Evolutionary conservation across 2,797 vertebrate genomes (phyloP), one percentile per base, ranked within the genome.

Genomic region (Sebastes hubbsi): DNA sequence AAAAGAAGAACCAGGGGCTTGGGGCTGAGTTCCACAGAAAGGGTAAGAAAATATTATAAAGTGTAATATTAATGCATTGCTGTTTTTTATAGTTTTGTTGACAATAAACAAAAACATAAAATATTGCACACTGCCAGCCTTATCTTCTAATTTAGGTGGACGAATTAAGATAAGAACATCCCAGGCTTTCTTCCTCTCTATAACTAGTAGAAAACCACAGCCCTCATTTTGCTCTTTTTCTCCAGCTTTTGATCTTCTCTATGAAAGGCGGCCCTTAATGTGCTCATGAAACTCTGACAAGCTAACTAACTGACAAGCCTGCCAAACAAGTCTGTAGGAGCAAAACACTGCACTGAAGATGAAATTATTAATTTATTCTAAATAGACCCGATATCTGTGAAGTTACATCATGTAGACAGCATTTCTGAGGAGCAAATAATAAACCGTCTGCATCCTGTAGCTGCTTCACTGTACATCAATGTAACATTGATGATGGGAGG

Each of bases 331-430:
- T 77, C 73, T 61, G 72, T 70, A 25, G 75, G 56, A 88, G 78
- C 80, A 88, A 88, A 92, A 83, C 76, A 70, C 76, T 67, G 69
- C 62, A 32, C 16, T 80, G 70, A 81, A 70, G 72, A 76, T 68
- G 52, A 79, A 64, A 85, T 84, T 78, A 82, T 69, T 82, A 27
- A 80, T 82, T 84, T 52, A 83, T 83, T 71, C 75, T 22, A 75
- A 76, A 77, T 68, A 79, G n/a, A 84, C 63, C 71, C 58, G 69
- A 63, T 75, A 73, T 72, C 67, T 83, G 64, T 72, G 80, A 79
- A 79, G 81, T 79, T 86, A 76, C 75, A 74, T 83, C 62, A 77
- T 76, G 64, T 70, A 59, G 63, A 82, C 69, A 81, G 16, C 36
- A 56, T 82, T 76, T 86, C 66, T 71, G 42, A 86, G 71, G 30